A percentile compares a stretch with the other conserved stretches of the same genome.
phyloP scores from a whole-genome alignment of 1,140 invertebrate species.

The Plodia interpunctella region DNA sequence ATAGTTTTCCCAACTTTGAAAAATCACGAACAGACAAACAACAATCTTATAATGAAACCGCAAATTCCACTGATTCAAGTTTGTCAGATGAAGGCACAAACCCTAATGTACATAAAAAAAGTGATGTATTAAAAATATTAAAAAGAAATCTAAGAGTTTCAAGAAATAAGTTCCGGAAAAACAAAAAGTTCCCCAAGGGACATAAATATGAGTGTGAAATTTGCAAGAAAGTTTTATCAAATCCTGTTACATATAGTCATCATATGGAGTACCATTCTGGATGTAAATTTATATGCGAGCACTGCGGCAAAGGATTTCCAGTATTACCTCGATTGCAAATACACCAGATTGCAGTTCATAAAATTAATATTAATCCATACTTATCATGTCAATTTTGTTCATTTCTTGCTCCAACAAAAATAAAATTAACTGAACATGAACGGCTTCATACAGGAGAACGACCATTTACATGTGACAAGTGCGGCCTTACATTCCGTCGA shows the following conservation, averaged over 20 bases:
- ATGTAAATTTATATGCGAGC: conserved; percentile 54
- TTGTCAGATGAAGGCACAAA: not conserved
- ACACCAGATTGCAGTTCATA: conserved; percentile 46
- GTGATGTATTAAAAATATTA: not conserved
- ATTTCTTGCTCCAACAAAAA: conserved; percentile 49
- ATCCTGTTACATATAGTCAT: conserved; percentile 44
- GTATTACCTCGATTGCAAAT: conserved; percentile 34
- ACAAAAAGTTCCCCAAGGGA: conserved; percentile 6
- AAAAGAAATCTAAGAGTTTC: not conserved
- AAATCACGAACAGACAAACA: not conserved
- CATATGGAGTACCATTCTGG: conserved; percentile 62
- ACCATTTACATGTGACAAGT: conserved; percentile 61
- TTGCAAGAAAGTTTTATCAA: conserved; percentile 49
- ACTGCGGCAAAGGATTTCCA: conserved; percentile 57
- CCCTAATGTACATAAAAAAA: not conserved
- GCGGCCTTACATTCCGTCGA: conserved; percentile 58
- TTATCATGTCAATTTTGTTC: conserved; percentile 50
- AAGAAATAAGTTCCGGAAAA: conserved; percentile 12
- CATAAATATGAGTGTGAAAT: conserved; percentile 31
- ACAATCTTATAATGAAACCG: not conserved
- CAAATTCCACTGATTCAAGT: not conserved
- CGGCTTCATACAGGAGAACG: conserved; percentile 57
- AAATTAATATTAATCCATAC: conserved; percentile 43
- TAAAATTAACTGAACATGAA: conserved; percentile 54
- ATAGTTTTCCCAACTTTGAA: not conserved